Evolutionary conservation across 2,113 vertebrate species (phyloP).

Genomic region (Bothrops jararaca): DNA sequence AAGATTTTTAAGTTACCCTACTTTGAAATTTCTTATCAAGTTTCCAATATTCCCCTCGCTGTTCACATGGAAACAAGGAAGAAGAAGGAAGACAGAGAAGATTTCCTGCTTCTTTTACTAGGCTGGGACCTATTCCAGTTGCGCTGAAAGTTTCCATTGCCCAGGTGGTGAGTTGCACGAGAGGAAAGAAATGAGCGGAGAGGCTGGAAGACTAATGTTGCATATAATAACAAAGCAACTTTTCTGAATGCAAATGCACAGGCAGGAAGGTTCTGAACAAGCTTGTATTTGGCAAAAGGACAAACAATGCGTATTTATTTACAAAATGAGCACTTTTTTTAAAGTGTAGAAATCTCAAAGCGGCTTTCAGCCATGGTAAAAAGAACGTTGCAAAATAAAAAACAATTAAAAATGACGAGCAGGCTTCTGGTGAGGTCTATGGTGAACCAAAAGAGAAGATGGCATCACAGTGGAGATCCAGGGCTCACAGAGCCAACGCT

Average conservation of each 20-base stretch:
- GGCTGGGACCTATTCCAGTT: not conserved
- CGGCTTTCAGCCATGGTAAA: not conserved
- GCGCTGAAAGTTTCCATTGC: not conserved
- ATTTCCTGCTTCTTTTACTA: not conserved
- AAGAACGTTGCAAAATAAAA: not conserved
- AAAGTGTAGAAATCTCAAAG: not conserved
- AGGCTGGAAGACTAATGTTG: not conserved
- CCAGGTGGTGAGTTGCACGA: too few species aligned
- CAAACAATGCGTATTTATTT: not conserved
- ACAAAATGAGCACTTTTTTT: not conserved
- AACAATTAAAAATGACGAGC: not conserved
- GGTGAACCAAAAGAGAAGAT: not conserved
- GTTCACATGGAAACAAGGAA: not conserved
- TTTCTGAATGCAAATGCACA: not conserved
- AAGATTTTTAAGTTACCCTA: constrained; percentile 31
- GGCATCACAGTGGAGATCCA: not conserved
- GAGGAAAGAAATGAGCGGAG: too few species aligned
- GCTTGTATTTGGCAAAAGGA: not conserved
- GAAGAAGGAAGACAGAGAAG: not conserved
- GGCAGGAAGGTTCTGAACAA: not conserved
- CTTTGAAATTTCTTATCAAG: not conserved
- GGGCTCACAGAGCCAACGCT: not conserved
- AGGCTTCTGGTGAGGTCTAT: not conserved
- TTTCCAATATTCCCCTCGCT: not conserved
- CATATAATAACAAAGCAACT: not conserved